Evolutionary conservation across 1,140 invertebrate species (phyloP).

Genomic region (Pinna nobilis): DNA sequence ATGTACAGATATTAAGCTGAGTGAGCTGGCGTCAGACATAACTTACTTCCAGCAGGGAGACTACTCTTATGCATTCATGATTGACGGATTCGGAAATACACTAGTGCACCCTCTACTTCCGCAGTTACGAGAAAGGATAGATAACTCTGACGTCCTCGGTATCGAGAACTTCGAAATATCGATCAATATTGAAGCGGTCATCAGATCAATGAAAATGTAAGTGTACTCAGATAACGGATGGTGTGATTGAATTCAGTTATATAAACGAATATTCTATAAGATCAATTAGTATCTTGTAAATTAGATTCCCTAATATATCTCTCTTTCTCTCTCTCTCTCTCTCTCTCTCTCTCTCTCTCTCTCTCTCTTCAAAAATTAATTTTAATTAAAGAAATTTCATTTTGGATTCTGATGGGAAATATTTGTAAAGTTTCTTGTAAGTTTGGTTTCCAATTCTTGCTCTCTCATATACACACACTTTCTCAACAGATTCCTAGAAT

Average conservation of each 20-base stretch:
- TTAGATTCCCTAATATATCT: not conserved
- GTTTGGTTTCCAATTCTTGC: too few relatives aligned
- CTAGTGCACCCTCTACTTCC: constrained; percentile 28
- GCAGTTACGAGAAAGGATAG: not conserved
- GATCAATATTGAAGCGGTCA: not conserved
- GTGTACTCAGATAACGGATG: too few relatives aligned
- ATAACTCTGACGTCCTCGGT: not conserved
- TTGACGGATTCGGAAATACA: constrained; percentile 22
- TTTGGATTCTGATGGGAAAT: too few relatives aligned
- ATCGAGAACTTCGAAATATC: constrained; percentile 10
- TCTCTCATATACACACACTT: too few relatives aligned
- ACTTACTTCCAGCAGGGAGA: constrained; percentile 29
- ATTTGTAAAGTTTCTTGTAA: too few relatives aligned
- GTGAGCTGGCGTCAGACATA: constrained; percentile 23
- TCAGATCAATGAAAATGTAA: constrained; percentile 10
- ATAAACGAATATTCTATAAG: too few relatives aligned
- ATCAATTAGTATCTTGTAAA: not conserved
- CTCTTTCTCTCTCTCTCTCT: not conserved
- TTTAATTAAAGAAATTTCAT: too few relatives aligned
- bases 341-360: too few relatives aligned
- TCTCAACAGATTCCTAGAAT: too few relatives aligned
- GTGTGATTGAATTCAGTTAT: too few relatives aligned
- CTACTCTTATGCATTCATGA: constrained; percentile 29
- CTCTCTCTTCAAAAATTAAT: too few relatives aligned
- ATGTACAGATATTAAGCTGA: constrained; percentile 20